Evolutionary conservation across 2,113 vertebrate genomes (phyloP).

Genomic region (Stictonetta naevosa): DNA sequence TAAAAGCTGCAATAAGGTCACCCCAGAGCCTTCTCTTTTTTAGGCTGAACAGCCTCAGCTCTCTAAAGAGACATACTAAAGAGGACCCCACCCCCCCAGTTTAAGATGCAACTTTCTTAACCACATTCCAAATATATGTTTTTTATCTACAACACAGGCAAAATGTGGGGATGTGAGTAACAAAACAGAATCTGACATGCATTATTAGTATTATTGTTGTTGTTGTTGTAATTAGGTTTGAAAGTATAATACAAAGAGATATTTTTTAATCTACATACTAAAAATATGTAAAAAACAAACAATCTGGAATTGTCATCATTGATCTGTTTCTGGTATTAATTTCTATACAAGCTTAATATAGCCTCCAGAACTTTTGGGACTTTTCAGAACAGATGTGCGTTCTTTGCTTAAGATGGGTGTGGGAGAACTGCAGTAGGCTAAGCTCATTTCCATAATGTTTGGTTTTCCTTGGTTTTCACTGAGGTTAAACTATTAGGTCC

Average conservation of each 20-base stretch:
- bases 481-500: neutral
- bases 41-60: too few relatives aligned
- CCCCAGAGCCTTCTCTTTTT: too few relatives aligned
- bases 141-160: neutral
- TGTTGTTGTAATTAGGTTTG: neutral
- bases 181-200: constrained; percentile 11
- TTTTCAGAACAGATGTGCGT: neutral
- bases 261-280: neutral
- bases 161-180: neutral
- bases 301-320: neutral
- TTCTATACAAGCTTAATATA: neutral
- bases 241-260: neutral
- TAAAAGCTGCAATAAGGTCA: too few relatives aligned
- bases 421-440: neutral
- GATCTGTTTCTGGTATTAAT: neutral
- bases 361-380: neutral
- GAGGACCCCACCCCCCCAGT: neutral
- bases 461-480: neutral
- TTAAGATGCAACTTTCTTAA: neutral
- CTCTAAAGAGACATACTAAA: neutral
- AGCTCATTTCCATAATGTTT: neutral
- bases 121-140: neutral
- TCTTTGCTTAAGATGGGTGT: neutral
- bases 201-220: neutral
- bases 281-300: neutral